Evolutionary conservation across 30 jellyfish, hydroid and myxozoan species (phyloP).

Genomic region (Aurelia coerulea): DNA sequence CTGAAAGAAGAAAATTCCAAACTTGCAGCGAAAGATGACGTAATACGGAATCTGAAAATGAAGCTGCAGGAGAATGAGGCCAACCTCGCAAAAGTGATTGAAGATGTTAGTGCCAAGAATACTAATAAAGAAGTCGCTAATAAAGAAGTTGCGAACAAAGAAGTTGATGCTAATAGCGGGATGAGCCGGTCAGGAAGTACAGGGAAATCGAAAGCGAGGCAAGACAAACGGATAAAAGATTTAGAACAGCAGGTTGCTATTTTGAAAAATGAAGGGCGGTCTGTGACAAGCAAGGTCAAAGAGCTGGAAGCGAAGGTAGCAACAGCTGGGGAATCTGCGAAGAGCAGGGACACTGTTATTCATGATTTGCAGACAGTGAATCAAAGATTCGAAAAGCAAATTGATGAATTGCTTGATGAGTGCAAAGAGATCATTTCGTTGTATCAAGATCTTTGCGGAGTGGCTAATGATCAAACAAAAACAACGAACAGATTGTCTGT

Average conservation of each 20-base stretch:
- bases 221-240: not conserved
- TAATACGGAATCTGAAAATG: slow-evolving; percentile 21
- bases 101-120: not conserved
- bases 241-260: not conserved
- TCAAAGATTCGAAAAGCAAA: not conserved
- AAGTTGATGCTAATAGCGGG: no score
- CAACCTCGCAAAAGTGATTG: slow-evolving; percentile 3
- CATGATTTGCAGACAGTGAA: not conserved
- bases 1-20: not conserved
- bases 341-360: not conserved
- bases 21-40: slow-evolving; percentile 17
- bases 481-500: no score
- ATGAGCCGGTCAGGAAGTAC: no score
- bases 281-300: no score
- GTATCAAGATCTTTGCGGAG: slow-evolving; percentile 4
- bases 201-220: no score
- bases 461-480: not conserved
- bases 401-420: slow-evolving; percentile 11
- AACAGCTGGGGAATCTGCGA: not conserved
- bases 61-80: slow-evolving; percentile 21
- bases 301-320: no score
- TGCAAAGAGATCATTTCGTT: not conserved
- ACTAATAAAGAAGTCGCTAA: not conserved
- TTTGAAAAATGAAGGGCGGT: not conserved
- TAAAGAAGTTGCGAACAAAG: not conserved